Evolutionary conservation across 2,113 vertebrate species (phyloP), one percentile per base, ranked within the genome.

Genomic region (Eidolon helvum): DNA sequence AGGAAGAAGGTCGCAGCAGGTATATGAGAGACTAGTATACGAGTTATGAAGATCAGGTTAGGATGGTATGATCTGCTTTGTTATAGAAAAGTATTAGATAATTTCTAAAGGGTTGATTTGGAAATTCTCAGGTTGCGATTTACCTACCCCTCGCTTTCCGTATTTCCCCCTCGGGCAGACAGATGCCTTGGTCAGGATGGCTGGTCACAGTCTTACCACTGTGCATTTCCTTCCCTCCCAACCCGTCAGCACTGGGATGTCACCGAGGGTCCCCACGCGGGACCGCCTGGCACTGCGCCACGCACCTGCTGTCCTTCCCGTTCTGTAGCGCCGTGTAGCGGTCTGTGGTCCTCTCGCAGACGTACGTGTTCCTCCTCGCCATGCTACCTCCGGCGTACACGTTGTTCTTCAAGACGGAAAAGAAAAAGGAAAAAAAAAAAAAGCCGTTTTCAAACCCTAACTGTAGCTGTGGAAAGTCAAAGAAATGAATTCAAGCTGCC

Each of bases 281-380:
- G 12, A 11, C 11, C 4, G 1, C 35, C 4, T 6, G 66, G 26
- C 53, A 10, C 4, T 0, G 12, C 0, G 43, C 24, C 63, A 15
- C 4, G 53, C 98, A 99, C 99, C 99, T 99, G 99, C 99, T 99
- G 98, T 99, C 99, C 98, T 99, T 99, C 61, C 99, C 99, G 1
- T 99, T 99, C 93, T 99, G 99, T 97, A 99, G 98, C 1, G 99
- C 99, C 28, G 99, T 98, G 72, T 99, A 99, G 38, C 99, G 99
- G 90, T 99, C 99, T 26, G 99, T 99, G 94, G 99, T 98, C 91
- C 99, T 99, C 74, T 99, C 99, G 96, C 99, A 99, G 69, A 99
- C 99, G 0, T 99, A 99, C 0, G 99, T 99, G 97, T 99, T 99
- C 97, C 99, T 99, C 94, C 99, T 99, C 4, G 99, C 99, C 99